Base-by-base conservation (phyloP, 1,140 invertebrate species). In the Lasioglossum albipes region DNA sequence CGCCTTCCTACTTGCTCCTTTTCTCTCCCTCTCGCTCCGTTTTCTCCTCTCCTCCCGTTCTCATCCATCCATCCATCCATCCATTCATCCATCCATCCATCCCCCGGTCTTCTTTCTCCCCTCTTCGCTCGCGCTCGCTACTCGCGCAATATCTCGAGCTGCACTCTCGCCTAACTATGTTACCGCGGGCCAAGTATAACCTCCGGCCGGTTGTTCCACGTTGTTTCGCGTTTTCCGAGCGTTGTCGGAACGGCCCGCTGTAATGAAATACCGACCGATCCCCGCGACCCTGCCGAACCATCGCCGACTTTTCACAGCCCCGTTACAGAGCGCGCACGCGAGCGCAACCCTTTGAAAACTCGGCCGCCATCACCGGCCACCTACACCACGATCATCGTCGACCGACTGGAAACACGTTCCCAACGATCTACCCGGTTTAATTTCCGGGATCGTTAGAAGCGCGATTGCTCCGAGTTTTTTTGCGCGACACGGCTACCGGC, bases 31-130 rank as follows among this genome's bases (percentile, higher is more conserved):
- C 69, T 65, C 62, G 52, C 45, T 72, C 52, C 62, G 90, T 92
- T 90, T 93, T 93, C 91, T 92, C 92, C 86, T 90, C 90, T 70
- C 75, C 81, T 84, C 81, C 79, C 20, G 57, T n/a, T 57, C 52
- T 16, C 52, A 57, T 57, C 13, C 45, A 54, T 7, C 52, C 52
- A 54, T 54, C 52, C 52, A 54, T 18, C 52, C 52, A 2, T 18
- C 52, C 52, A 54, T 54, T 16, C 52, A 18, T 54, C 1, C 45
- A 49, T 49, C 45, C 22, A 36, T 49, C 42, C 42, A 45, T 12
- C 42, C 7, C 42, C 42, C 42, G 42, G 65, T 79, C 81, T 65
- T 80, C 72, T 73, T 68, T 69, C 84, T 67, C 62, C 59, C 54
- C 75, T 62, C 67, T 52, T 73, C 74, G 20, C 71, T 78, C 67